Evolutionary conservation across 2,113 vertebrate species (phyloP), one percentile per base, ranked within the genome.

Genomic region (Sinosuthora webbiana): DNA sequence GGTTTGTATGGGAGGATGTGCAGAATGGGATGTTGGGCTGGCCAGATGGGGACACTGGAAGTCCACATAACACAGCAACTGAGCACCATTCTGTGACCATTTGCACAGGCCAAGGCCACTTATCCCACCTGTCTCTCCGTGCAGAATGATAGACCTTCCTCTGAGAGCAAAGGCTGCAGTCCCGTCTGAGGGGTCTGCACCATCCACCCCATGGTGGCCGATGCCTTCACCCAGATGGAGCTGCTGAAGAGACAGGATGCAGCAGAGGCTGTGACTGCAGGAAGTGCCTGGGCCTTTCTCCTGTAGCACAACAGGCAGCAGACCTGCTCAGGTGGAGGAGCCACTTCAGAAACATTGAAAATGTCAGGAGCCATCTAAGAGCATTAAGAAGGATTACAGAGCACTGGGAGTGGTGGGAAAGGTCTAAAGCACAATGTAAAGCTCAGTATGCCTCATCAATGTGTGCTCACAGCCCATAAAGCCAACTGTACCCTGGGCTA

Each of bases 181-280:
- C 71, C 57, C 0, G 0, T 39, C 37, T 74, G 44, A 64, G 52
- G 22, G 12, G 3, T 52, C 37, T 67, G 37, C 30, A 21, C 33
- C 28, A 17, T 52, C 27, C 23, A 37, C 8, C 22, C 22, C 27
- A 11, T 2, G 1, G 18, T 22, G 22, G 44, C 12, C 0, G 1
- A 7, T 57, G 27, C 37, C 44, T 65, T 33, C 31, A 23, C 15
- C 8, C 23, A 37, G 27, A 23, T 23, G 15, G 76, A 57, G 15
- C 53, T 52, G 44, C 35, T 37, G 35, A 50, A 57, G 59, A 50
- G 42, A 33, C 18, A 50, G 25, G 18, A 33, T 57, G 22, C 15
- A 81, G 18, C 1, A 0, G 37, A 50, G 27, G 4, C 37, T 13
- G 56, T 1, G 3, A 4, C 37, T 50, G 37, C 27, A 50, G 37